These are phyloP conservation scores for Synanthedon tipuliformis DNA, from an alignment of 2,888 invertebrate genomes.

Conservation along the genomic window DNA sequence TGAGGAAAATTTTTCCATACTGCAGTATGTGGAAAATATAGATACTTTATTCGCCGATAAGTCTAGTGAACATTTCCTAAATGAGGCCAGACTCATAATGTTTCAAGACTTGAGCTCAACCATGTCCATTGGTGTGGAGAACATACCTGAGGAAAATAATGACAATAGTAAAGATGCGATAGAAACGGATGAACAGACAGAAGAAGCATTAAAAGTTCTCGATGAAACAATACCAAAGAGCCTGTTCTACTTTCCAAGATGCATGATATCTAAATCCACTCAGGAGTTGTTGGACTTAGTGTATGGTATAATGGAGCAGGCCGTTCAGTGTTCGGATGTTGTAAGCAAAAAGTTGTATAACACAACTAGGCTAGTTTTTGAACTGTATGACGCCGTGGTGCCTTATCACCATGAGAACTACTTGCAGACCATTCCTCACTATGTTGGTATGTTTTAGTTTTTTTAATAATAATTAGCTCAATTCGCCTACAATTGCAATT, in stretches of 20 bases:
- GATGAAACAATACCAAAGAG: conserved; percentile 53
- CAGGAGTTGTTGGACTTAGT: conserved; percentile 74
- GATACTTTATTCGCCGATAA: conserved; percentile 82
- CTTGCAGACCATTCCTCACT: conserved; percentile 87
- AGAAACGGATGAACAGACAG: conserved; percentile 12
- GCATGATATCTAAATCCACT: conserved; percentile 72
- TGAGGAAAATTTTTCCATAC: conserved; percentile 66
- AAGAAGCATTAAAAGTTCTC: conserved; percentile 49
- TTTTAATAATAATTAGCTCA: neutral
- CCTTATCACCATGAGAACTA: conserved; percentile 84
- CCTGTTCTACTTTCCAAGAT: conserved; percentile 63
- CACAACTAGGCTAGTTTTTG: conserved; percentile 79
- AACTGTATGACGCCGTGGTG: conserved; percentile 81
- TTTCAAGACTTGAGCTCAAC: conserved; percentile 84
- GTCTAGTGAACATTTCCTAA: conserved; percentile 77
- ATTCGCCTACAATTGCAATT: neutral
- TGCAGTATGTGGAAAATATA: conserved; percentile 79
- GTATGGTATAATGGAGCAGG: conserved; percentile 75
- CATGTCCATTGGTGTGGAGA: conserved; percentile 67
- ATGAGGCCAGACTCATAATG: conserved; percentile 78
- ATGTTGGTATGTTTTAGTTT: conserved; percentile 73
- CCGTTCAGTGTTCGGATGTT: conserved; percentile 70
- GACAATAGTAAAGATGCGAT: conserved; percentile 5
- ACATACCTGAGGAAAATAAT: conserved; percentile 24
- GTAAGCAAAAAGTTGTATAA: conserved; percentile 76